phyloP scores from a whole-genome alignment of 2,113 vertebrate species.

The Podarcis cretensis region DNA sequence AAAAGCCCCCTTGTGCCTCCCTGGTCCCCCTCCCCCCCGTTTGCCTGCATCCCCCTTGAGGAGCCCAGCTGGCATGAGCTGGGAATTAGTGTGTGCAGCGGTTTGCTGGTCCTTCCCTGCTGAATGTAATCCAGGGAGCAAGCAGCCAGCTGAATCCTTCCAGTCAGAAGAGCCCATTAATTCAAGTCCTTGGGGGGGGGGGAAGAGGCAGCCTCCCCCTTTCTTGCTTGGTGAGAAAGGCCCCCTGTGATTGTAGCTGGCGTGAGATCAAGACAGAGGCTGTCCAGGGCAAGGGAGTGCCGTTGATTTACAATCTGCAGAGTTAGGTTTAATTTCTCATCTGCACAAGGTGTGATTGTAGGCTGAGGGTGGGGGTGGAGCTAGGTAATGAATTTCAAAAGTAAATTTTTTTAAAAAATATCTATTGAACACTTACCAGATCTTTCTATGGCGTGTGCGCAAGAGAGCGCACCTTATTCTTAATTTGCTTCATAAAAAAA shows the following conservation, averaged over 20 bases:
- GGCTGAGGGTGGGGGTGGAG: background rate
- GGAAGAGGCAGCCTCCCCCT: slow-evolving; percentile 40
- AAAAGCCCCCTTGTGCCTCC: slow-evolving; percentile 56
- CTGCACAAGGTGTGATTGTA: background rate
- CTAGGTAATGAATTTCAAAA: background rate
- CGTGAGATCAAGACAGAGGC: slow-evolving; percentile 37
- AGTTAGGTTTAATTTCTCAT: slow-evolving; percentile 46
- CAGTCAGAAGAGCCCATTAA: slow-evolving; percentile 62
- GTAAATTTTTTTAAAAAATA: background rate
- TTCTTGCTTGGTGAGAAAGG: slow-evolving; percentile 16
- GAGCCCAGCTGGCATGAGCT: slow-evolving; percentile 77
- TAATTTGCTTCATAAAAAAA: slow-evolving; percentile 10
- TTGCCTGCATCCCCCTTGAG: slow-evolving; percentile 70
- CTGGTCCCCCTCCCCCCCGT: slow-evolving; percentile 70
- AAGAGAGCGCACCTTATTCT: slow-evolving; percentile 17
- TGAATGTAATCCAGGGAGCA: slow-evolving; percentile 67
- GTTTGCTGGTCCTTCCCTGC: slow-evolving; percentile 67
- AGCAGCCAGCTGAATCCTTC: slow-evolving; percentile 70
- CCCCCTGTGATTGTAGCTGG: slow-evolving; percentile 28
- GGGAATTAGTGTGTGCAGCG: slow-evolving; percentile 72
- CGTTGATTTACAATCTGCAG: slow-evolving; percentile 44
- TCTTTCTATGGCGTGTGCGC: accelerated
- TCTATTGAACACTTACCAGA: background rate
- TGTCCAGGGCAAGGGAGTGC: slow-evolving; percentile 9
- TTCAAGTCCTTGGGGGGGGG: slow-evolving; percentile 64